Evolutionary conservation across 2,113 vertebrate genomes (phyloP).

Genomic region (Polypterus bichir): DNA sequence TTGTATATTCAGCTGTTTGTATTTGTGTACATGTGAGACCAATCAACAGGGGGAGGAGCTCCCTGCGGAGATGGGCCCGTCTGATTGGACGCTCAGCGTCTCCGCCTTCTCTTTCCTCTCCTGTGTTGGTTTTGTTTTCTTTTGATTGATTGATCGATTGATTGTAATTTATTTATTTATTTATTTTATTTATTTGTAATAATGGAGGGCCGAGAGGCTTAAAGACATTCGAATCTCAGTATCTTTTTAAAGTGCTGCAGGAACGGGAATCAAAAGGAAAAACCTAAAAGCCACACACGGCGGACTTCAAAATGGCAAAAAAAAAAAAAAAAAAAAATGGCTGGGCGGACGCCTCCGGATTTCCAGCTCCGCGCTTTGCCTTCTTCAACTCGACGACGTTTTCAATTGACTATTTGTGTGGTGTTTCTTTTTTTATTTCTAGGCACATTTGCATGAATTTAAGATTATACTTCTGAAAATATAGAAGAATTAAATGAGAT

Average conservation of each 20-base stretch:
- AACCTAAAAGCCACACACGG: constrained; percentile 1
- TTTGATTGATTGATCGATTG: too few relatives aligned
- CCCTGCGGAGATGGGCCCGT: too few relatives aligned
- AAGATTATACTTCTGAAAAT: constrained; percentile 28
- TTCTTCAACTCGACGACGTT: background rate
- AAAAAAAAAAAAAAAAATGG: constrained; percentile 7
- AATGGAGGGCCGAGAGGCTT: background rate
- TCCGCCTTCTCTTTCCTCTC: too few relatives aligned
- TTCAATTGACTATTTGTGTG: constrained; percentile 23
- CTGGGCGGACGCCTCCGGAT: background rate
- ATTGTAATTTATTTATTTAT: too few relatives aligned
- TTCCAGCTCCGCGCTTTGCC: too few relatives aligned
- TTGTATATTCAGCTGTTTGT: constrained; percentile 39
- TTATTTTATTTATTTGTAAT: too few relatives aligned
- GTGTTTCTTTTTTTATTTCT: constrained; percentile 25
- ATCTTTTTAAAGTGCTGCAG: constrained; percentile 7
- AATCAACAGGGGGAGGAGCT: constrained; percentile 6
- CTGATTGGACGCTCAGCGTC: too few relatives aligned
- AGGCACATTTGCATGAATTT: constrained; percentile 46
- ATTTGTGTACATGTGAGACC: constrained; percentile 28
- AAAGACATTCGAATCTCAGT: constrained; percentile 10
- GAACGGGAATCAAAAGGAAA: constrained; percentile 11
- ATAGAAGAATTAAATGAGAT: too few relatives aligned
- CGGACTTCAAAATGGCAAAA: background rate
- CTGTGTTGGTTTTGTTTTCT: too few relatives aligned